phyloP scores from a whole-genome alignment of 2,113 vertebrate species.

The Limanda limanda region DNA sequence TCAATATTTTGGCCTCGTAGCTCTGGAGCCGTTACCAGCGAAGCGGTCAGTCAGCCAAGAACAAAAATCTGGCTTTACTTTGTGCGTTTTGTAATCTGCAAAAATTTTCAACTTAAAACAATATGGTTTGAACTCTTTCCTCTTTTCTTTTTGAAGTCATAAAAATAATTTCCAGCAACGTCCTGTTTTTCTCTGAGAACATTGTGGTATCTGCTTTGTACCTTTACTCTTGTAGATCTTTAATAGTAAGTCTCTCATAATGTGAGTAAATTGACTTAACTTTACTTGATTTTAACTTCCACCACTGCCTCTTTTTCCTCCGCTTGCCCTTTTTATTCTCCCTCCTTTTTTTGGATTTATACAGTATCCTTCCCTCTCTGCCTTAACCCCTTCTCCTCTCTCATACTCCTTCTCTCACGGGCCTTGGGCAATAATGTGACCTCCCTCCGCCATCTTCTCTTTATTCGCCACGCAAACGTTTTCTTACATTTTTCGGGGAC shows the following conservation, averaged over 20 bases:
- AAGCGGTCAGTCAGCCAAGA: constrained; percentile 53
- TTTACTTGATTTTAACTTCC: constrained; percentile 3
- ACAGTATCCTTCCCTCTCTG: not conserved
- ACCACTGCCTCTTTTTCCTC: constrained; percentile 17
- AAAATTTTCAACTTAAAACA: constrained; percentile 57
- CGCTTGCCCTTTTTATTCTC: constrained; percentile 16
- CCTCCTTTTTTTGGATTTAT: not conserved
- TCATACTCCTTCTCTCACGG: not conserved
- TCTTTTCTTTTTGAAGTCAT: constrained; percentile 42
- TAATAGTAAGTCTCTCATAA: not conserved
- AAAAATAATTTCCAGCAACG: constrained; percentile 54
- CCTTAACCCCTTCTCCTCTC: constrained; percentile 21
- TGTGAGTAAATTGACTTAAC: not conserved
- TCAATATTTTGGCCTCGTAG: constrained; percentile 43
- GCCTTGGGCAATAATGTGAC: constrained; percentile 14
- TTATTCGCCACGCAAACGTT: not conserved
- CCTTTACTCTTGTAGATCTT: not conserved
- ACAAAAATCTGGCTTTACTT: constrained; percentile 67
- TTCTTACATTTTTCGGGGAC: constrained; percentile 33
- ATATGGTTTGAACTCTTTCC: constrained; percentile 64
- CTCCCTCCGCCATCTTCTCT: constrained; percentile 6
- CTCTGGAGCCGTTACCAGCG: constrained; percentile 45
- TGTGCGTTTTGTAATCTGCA: constrained; percentile 61
- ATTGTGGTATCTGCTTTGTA: not conserved
- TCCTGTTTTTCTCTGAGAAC: constrained; percentile 27